Evolutionary conservation across 2,888 invertebrate genomes (phyloP).

Genomic region (Coronaproctus castanopsis): DNA sequence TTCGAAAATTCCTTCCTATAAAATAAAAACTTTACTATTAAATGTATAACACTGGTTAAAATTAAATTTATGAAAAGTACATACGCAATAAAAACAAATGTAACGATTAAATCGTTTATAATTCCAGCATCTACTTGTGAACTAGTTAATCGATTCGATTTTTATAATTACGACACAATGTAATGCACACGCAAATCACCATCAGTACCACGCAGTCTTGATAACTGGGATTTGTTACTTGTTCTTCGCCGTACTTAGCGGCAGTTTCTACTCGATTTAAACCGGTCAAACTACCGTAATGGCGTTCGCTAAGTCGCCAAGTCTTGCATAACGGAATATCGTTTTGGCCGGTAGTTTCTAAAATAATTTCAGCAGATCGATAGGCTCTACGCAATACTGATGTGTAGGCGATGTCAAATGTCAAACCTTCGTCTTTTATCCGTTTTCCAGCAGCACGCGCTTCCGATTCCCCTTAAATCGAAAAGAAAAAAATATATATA

Average conservation of each 20-base stretch:
- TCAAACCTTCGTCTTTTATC: conserved; percentile 42
- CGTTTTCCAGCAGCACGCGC: conserved; percentile 50
- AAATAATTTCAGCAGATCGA: conserved; percentile 44
- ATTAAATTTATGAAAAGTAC: not conserved
- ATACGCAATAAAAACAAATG: too few species aligned
- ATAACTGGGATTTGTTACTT: too few species aligned
- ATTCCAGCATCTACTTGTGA: too few species aligned
- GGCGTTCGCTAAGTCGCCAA: conserved; percentile 72
- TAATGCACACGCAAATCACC: too few species aligned
- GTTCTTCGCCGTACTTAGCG: conserved; percentile 62
- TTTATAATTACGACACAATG: too few species aligned
- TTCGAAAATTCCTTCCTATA: too few species aligned
- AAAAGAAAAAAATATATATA: too few species aligned
- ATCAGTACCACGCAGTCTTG: too few species aligned
- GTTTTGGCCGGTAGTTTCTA: conserved; percentile 43
- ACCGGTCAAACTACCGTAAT: conserved; percentile 70
- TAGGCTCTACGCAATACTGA: conserved; percentile 60
- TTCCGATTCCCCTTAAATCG: conserved; percentile 38
- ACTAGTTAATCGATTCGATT: too few species aligned
- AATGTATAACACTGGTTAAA: too few species aligned
- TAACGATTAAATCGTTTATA: too few species aligned
- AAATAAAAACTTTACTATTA: too few species aligned
- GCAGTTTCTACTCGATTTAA: conserved; percentile 69
- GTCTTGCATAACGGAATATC: conserved; percentile 45
- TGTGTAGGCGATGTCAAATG: conserved; percentile 61